Evolutionary conservation across 2,113 vertebrate genomes (phyloP), one percentile per base, ranked within the genome.

Genomic region (Hydropotes inermis): DNA sequence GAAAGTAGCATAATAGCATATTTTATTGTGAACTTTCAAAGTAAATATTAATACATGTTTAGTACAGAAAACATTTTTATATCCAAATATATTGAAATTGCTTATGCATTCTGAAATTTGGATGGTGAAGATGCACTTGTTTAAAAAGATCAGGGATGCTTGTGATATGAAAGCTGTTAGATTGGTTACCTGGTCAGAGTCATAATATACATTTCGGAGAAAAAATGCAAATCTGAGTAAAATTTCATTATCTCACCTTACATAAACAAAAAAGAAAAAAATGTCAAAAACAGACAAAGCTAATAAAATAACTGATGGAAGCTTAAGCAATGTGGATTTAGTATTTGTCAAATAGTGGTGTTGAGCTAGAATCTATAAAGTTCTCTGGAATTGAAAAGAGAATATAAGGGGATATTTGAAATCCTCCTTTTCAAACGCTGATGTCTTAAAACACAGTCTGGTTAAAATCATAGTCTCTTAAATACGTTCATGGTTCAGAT

Each of bases 401-500:
- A 64, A 36, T 81, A 74, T 25, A 74, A 70, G 13, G n/a, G 4
- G 14, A 78, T 74, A 60, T 83, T 95, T 92, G 57, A 89, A 91
- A 95, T 79, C 33, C 10, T 86, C 13, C 13, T 78, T 91, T 88
- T 82, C 54, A 87, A 74, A 74, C 12, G 21, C 50, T 64, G 55
- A 60, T 45, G 15, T 84, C 19, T 95, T 97, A 81, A 88, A 92
- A 91, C 45, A 91, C 8, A 89, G 16, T 76, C 61, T 92, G 28
- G 45, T 76, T 92, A 96, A 91, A 95, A 87, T 92, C 28, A 92
- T 89, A 64, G 39, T 96, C n/a, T 94, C n/a, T 93, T 97, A 94
- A 94, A 84, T 83, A 95, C 16, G 94, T 87, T 89, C 84, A 81
- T 87, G 74, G 54, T 88, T 96, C 60, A 76, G n/a, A 50, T 28